phyloP scores from a whole-genome alignment of 2,888 invertebrate genomes.

The Theretra japonica region DNA sequence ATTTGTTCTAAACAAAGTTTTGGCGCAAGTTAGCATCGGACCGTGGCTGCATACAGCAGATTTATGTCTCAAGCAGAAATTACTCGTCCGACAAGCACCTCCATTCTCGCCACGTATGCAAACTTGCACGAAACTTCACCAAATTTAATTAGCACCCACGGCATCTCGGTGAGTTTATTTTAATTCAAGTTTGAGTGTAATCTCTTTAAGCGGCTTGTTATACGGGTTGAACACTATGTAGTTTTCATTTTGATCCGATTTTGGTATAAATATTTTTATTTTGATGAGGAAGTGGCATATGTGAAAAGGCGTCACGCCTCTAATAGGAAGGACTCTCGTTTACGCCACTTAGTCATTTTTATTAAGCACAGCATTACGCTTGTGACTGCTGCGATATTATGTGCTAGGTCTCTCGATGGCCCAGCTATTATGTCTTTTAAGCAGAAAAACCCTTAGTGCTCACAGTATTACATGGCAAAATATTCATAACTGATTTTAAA shows the following conservation, averaged over 20 bases:
- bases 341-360: too few relatives aligned
- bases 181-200: slow-evolving; percentile 26
- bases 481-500: too few relatives aligned
- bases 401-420: too few relatives aligned
- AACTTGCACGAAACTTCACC: slow-evolving; percentile 25
- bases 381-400: too few relatives aligned
- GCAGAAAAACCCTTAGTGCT: too few relatives aligned
- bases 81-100: slow-evolving; percentile 6
- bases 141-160: slow-evolving; percentile 27
- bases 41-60: slow-evolving; percentile 17
- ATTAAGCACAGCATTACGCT: too few relatives aligned
- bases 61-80: slow-evolving; percentile 21
- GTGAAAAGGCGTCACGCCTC: too few relatives aligned
- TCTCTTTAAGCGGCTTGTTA: slow-evolving; percentile 28
- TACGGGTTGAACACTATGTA: neutral
- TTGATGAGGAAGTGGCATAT: too few relatives aligned
- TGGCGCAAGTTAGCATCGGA: slow-evolving; percentile 35
- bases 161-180: slow-evolving; percentile 16
- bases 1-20: slow-evolving; percentile 48
- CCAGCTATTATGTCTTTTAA: too few relatives aligned
- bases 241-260: neutral
- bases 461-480: too few relatives aligned
- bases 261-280: too few relatives aligned
- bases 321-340: too few relatives aligned
- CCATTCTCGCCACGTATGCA: slow-evolving; percentile 6